A percentile compares a stretch with the other conserved stretches of the same genome.
phyloP scores from a whole-genome alignment of 1,140 invertebrate species.

The Papilio xuthus region DNA sequence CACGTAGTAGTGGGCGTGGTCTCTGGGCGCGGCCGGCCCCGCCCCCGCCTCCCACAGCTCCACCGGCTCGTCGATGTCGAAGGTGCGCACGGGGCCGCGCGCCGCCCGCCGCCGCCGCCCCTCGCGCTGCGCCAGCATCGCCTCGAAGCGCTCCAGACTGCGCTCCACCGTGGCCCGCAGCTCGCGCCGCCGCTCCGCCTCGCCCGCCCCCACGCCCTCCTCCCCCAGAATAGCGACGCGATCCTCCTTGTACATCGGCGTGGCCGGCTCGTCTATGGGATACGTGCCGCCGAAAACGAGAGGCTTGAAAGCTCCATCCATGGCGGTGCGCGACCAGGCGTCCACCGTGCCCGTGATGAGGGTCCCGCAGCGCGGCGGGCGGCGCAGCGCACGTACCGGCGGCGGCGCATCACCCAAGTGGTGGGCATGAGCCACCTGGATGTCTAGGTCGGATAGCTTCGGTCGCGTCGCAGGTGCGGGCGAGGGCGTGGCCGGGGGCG shows the following conservation, averaged over 20 bases:
- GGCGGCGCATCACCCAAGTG: constrained; percentile 35
- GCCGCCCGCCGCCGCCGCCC: constrained; percentile 35
- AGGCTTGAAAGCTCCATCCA: constrained; percentile 80
- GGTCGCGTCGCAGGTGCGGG: not conserved
- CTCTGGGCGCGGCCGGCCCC: constrained; percentile 37
- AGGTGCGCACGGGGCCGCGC: constrained; percentile 50
- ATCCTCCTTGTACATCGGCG: not conserved
- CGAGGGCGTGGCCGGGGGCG: constrained; percentile 16
- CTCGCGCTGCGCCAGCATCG: constrained; percentile 50
- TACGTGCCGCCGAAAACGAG: constrained; percentile 91
- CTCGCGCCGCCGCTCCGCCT: constrained; percentile 41
- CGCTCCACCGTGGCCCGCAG: constrained; percentile 60
- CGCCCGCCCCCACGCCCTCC: not conserved
- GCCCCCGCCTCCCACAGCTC: constrained; percentile 35
- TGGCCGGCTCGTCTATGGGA: constrained; percentile 87
- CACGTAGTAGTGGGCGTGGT: constrained; percentile 61
- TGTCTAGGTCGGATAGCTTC: constrained; percentile 72
- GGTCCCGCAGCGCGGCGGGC: constrained; percentile 69
- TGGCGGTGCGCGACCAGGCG: constrained; percentile 78
- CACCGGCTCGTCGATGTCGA: constrained; percentile 58
- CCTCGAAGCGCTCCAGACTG: constrained; percentile 68
- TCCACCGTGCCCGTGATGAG: constrained; percentile 84
- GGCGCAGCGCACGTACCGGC: constrained; percentile 20
- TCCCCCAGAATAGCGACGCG: too few relatives aligned
- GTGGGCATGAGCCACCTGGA: constrained; percentile 63